These are phyloP conservation scores for Paracentrotus lividus DNA, from an alignment of 53 echinoderm and acorn worm species.

Conservation along the genomic window DNA sequence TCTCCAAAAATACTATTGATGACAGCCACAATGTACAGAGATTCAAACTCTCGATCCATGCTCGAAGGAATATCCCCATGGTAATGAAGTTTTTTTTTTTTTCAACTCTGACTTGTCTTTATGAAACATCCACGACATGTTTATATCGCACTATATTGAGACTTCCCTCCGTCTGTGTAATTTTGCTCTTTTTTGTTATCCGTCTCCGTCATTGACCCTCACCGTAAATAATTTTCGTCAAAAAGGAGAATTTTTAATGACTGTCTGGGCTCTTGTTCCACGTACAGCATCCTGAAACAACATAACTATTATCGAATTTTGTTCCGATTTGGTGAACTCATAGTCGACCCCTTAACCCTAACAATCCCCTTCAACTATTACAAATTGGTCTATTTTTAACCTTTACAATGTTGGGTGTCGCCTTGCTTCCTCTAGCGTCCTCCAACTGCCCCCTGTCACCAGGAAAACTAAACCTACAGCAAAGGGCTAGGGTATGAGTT, in stretches of 20 bases:
- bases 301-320: neutral
- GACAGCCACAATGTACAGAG: too few relatives aligned
- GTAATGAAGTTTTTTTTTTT: too few relatives aligned
- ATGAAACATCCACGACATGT: neutral
- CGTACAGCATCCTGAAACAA: neutral
- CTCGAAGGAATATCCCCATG: too few relatives aligned
- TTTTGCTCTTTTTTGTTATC: constrained; percentile 6
- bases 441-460: too few relatives aligned
- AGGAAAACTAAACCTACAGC: too few relatives aligned
- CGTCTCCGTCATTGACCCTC: neutral
- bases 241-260: constrained; percentile 1
- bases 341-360: neutral
- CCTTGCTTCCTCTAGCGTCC: neutral
- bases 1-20: too few relatives aligned
- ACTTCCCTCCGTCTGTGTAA: constrained; percentile 29
- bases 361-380: neutral
- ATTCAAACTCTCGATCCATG: too few relatives aligned
- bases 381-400: too few relatives aligned
- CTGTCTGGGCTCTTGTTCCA: constrained; percentile 35
- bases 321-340: neutral
- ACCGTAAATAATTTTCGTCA: constrained; percentile 33
- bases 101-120: too few relatives aligned
- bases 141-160: constrained; percentile 23
- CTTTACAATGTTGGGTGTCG: too few relatives aligned
- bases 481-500: too few relatives aligned